Base-by-base conservation (phyloP, 2,113 vertebrate genomes). In the Catagonus wagneri region DNA sequence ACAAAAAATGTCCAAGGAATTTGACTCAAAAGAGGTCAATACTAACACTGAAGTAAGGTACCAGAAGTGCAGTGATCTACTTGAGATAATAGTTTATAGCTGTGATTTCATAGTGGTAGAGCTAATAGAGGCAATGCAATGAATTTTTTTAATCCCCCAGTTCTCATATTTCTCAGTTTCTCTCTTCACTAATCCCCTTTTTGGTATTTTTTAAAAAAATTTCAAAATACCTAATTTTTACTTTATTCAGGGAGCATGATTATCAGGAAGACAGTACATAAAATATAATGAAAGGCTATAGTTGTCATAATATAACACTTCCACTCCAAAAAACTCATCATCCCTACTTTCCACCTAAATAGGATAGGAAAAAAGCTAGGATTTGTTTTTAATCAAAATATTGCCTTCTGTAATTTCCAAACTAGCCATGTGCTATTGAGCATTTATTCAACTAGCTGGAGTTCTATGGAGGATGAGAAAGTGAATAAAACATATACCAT, bases 201-300 rank as follows among this genome's bases (percentile, higher is more conserved):
- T 97, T 95, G 85, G 19, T 89, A 95, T 92, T 79, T 34, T 80
- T 68, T 84, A 52, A 68, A 61, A 61, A 74, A 72, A 92, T 95
- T 91, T 92, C 32, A 87, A 87, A 97, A 74, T 39, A 90, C 74
- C 92, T 76, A 44, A 87, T 52, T 68, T 94, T 4, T n/a, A 39
- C 11, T 75, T 75, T 90, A 81, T 81, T 92, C 87, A 58, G n/a
- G 63, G 54, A 92, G 10, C n/a, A 84, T 74, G 32, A 17, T 79
- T 52, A 44, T 79, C 75, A 80, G 19, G 16, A 76, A 93, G 25
- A 72, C 29, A 65, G 39, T 89, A 66, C 6, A 63, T n/a, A 66
- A 85, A 81, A 69, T 92, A 65, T 78, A 79, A 60, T 92, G 58
- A 92, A 87, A 80, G 66, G 10, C 32, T 84, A 17, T 65, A 16